Base-by-base conservation (phyloP, 92 coral and sea anemone species). In the Bergia sp. region DNA sequence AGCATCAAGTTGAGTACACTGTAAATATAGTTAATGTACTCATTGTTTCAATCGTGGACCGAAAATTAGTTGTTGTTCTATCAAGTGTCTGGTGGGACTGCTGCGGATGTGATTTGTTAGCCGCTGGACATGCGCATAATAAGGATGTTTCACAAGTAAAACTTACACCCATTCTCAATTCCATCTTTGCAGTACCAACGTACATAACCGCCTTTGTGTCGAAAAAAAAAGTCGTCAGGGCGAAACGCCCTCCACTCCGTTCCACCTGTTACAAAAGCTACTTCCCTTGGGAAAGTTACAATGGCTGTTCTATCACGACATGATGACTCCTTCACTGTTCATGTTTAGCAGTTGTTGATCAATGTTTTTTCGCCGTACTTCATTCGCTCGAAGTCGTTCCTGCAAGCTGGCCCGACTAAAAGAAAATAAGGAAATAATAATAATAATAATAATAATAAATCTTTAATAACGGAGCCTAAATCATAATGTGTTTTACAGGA, bases 341-440 rank as follows among this genome's bases (percentile, higher is more conserved):
- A 95, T 95, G 66, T 91, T 94, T 77, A 90, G 90, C 61, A 95
- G 82, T 58, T 95, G 98, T 75, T 93, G 86, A 81, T 95, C 98
- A 61, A 95, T 93, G 42, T 89, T 93, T 49, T 93, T 95, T 39
- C 98, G 87, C 65, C 98, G 89, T 44, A 91, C 94, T 88, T 95
- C 98, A 76, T 94, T 95, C 7, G 86, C 92, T 8, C 95, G 94
- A 41, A 95, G 93, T 43, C 95, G 94, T 77, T 95, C 96, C 81
- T 95, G 94, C 64, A 95, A 92, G 73, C 98, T 95, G 85, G 95
- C 98, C 45, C 98, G 98, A 86, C 98, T 95, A 74, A 61, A 87
- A 87, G 38, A 40, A 16, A 87, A 23, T 55, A 16, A 55, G 37
- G 55, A 37, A 29, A 21, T 37, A 78, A 29, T 29, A 29, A 29